A percentile compares a stretch with the other conserved stretches of the same genome.
Conservation (phyloP, 2,113 vertebrate species). For the Boleophthalmus pectinirostris region DNA sequence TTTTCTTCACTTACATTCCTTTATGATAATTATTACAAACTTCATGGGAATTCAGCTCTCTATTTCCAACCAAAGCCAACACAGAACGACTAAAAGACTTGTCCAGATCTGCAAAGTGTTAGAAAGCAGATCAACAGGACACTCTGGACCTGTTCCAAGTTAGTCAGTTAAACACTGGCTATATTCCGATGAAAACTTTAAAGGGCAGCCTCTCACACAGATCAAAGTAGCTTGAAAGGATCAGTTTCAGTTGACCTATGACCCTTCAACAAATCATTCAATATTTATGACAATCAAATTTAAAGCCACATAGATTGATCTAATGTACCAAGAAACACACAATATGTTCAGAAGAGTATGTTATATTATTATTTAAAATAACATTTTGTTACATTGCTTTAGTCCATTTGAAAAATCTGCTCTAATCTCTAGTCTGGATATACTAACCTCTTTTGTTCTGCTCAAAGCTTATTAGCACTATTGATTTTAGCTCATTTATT, state of each 20-base stretch:
- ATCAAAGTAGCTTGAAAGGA: not conserved
- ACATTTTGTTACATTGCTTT: not conserved
- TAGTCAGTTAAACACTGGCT: not conserved
- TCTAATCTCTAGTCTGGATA: conserved; percentile 63
- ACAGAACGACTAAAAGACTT: not conserved
- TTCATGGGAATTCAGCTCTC: not conserved
- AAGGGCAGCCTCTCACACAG: not conserved
- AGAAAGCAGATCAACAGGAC: not conserved
- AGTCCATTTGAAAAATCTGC: conserved; percentile 36
- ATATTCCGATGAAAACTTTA: not conserved
- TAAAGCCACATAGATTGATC: not conserved
- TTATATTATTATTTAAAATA: too few relatives aligned
- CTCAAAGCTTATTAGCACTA: conserved; percentile 65
- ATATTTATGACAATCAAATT: not conserved
- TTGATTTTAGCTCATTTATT: conserved; percentile 68
- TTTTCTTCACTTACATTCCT: too few relatives aligned
- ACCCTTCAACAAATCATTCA: not conserved
- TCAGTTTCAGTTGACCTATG: not conserved
- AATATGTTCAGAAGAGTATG: not conserved
- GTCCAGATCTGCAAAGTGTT: not conserved
- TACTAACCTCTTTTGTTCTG: conserved; percentile 68
- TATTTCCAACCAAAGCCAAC: not conserved
- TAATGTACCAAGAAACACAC: not conserved
- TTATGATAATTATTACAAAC: not conserved
- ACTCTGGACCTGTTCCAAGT: not conserved